Evolutionary conservation across 2,888 invertebrate species (phyloP), one percentile per base, ranked within the genome.

Genomic region (Cantharis rufa): DNA sequence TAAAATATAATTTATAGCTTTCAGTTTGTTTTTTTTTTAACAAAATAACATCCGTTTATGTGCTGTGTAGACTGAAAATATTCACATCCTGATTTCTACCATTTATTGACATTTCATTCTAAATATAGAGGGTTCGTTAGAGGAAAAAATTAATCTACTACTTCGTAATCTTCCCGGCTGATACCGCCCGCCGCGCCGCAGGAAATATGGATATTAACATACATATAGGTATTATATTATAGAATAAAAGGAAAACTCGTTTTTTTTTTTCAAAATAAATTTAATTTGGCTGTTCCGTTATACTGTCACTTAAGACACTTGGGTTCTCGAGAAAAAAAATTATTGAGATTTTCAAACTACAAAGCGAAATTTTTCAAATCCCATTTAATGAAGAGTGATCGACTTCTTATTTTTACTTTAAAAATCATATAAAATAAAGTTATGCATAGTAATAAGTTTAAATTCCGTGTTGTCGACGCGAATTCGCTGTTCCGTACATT

Each of bases 91-190:
- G n/a, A 48, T 48, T 48, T 48, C 48, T 48, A 15, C 3, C 61
- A 61, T 72, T 72, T 64, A 72, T 72, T 64, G 64, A 28, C 28
- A 32, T 62, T 71, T 72, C 32, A n/a, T 62, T 71, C 75, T 72
- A 72, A 71, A 75, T 71, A 71, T 74, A 70, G 70, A 61, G 61
- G n/a, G 62, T 71, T 64, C 21, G 61, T 24, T 7, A 48, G n/a
- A n/a, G 48, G n/a, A 48, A 48, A 32, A 48, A 48, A n/a, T 48
- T n/a, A n/a, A 48, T 48, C n/a, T 48, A 48, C 48, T 64, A 21
- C 32, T 18, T 76, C 15, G 76, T 76, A 73, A 73, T 24, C 73
- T 73, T 73, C 73, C 73, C 62, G 72, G 28, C 76, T 72, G 76
- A 72, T 63, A 76, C 76, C 27, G 70, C 21, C 9, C 70, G 62